These are phyloP conservation scores for Aspidiotus destructor DNA, from an alignment of 2,888 invertebrate genomes.

Conservation along the genomic window DNA sequence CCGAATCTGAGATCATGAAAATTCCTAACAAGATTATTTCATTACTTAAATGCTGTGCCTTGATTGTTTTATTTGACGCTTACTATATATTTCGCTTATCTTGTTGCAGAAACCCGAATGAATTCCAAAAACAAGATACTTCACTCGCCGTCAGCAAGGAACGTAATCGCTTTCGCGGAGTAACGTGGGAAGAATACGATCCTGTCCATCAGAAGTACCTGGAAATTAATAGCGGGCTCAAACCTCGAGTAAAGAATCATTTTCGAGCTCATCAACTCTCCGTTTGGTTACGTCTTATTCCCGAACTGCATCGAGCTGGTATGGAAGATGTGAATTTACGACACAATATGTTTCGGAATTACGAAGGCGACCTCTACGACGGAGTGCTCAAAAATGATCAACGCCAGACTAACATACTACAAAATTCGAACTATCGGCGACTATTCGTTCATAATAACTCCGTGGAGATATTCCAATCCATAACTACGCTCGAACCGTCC, in stretches of 20 bases:
- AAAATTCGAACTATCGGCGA: conserved; percentile 11
- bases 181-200: conserved; percentile 86
- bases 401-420: conserved; percentile 8
- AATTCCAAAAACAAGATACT: conserved; percentile 59
- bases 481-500: conserved; percentile 55
- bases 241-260: conserved; percentile 83
- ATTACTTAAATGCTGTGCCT: no score
- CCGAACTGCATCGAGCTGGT: conserved; percentile 70
- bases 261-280: conserved; percentile 90
- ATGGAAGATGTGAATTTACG: conserved; percentile 80
- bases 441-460: conserved; percentile 36
- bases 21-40: not conserved
- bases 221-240: conserved; percentile 88
- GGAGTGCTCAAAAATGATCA: conserved; percentile 70
- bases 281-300: conserved; percentile 87
- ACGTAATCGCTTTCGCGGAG: conserved; percentile 69
- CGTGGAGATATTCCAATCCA: conserved; percentile 46
- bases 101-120: conserved; percentile 68
- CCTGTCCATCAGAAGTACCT: conserved; percentile 86
- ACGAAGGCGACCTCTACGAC: conserved; percentile 82
- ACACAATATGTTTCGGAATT: conserved; percentile 81
- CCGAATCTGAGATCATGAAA: not conserved
- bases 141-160: conserved; percentile 67
- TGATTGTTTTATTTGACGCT: no score
- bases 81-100: not conserved